Base-by-base conservation (phyloP, 2,797 vertebrate species). In the Alectoris magna region DNA sequence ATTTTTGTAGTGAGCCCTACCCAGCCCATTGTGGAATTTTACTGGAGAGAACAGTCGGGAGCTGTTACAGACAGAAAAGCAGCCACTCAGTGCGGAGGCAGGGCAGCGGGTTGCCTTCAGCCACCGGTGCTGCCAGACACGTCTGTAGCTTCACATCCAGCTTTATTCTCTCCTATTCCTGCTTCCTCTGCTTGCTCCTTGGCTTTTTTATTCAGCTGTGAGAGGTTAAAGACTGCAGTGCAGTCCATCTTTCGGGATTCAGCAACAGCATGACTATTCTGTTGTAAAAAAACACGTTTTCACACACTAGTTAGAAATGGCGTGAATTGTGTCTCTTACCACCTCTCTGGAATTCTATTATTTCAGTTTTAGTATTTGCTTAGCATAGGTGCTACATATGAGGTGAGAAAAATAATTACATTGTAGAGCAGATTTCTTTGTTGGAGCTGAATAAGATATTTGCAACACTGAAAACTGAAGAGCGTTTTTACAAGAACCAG, bases 21-120 rank as follows among this genome's bases (percentile, higher is more conserved):
- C 48, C 87, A 87, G 53, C 18, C 21, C 26, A 2, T 36, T 41
- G 73, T 86, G 83, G 89, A 92, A 89, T 89, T 95, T 93, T 91
- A 91, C 92, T 86, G 82, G 62, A 56, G 55, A 56, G 38, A 83
- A 27, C 59, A 55, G 62, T 55, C 62, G 78, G 78, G 26, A 49
- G 23, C n/a, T 85, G 74, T 87, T n/a, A 44, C 31, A 62, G 75
- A 14, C 55, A 39, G 55, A 8, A 63, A n/a, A 90, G 39, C 31
- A 69, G 58, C 34, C 38, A 73, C n/a, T 29, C 27, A 53, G 27
- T 26, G 36, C 74, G 13, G 31, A 46, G 38, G 68, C 41, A 56
- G 55, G 44, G 34, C 29, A 73, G 36, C 38, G 58, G 66, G 51
- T 62, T 68, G 51, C 21, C 66, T 83, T 68, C 76, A 72, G 62